phyloP scores from a whole-genome alignment of 2,113 vertebrate genomes.

The Phoenicopterus ruber region DNA sequence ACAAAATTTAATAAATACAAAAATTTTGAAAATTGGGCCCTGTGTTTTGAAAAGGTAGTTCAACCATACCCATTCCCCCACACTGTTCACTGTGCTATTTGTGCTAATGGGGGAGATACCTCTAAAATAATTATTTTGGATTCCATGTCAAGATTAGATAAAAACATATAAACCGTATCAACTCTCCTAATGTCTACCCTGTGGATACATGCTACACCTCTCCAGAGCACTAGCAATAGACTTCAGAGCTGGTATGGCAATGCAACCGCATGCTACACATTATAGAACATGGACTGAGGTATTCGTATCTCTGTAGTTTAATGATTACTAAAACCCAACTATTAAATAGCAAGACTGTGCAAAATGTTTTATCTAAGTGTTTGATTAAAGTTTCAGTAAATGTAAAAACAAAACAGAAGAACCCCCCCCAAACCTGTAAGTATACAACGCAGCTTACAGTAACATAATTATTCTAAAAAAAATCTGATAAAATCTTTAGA shows the following conservation, averaged over 20 bases:
- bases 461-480: neutral
- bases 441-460: neutral
- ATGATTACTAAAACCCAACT: neutral
- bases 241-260: neutral
- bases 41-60: constrained; percentile 50
- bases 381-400: constrained; percentile 17
- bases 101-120: constrained; percentile 12
- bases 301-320: constrained; percentile 25
- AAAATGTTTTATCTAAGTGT: constrained; percentile 30
- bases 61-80: constrained; percentile 37
- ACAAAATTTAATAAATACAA: constrained; percentile 42
- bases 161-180: constrained; percentile 4
- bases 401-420: neutral
- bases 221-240: neutral
- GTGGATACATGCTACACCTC: neutral
- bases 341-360: constrained; percentile 9
- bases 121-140: neutral
- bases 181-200: neutral
- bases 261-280: neutral
- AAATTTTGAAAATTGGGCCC: constrained; percentile 70
- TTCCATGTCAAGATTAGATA: constrained; percentile 8
- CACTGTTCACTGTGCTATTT: constrained; percentile 61
- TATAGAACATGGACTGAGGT: constrained; percentile 3
- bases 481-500: neutral
- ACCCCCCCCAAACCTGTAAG: neutral